phyloP scores from a whole-genome alignment of 2,888 invertebrate genomes.

The Creontiades dilutus region DNA sequence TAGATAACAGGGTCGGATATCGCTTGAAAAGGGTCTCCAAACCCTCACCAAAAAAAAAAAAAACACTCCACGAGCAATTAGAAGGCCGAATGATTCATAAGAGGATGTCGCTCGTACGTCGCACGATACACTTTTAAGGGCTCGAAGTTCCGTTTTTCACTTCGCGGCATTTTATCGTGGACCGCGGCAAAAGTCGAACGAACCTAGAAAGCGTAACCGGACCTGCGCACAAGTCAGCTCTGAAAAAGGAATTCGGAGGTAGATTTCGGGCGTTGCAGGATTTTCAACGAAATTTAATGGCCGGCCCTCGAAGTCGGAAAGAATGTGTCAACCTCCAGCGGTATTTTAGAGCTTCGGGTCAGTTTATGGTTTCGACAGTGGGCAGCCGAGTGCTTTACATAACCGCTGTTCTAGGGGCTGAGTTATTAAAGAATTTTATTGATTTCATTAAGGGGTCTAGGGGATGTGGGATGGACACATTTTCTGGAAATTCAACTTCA shows the following conservation, averaged over 20 bases:
- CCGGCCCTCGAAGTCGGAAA: neutral
- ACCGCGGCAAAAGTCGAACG: neutral
- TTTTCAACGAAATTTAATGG: constrained; percentile 39
- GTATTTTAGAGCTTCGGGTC: neutral
- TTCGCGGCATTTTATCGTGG: neutral
- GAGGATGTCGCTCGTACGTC: neutral
- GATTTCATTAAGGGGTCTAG: neutral
- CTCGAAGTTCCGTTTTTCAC: neutral
- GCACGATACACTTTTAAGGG: neutral
- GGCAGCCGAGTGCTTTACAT: neutral
- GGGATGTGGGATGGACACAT: too few species aligned
- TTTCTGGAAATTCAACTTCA: too few species aligned
- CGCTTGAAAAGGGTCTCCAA: neutral
- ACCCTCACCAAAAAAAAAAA: neutral
- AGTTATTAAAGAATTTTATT: neutral
- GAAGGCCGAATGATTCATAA: constrained; percentile 6
- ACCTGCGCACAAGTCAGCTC: neutral
- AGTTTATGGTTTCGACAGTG: constrained; percentile 15
- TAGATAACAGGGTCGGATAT: constrained; percentile 35
- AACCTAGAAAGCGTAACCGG: constrained; percentile 28
- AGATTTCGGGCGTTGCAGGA: neutral
- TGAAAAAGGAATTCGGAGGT: neutral
- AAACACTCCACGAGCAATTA: constrained; percentile 23
- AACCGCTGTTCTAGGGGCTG: neutral
- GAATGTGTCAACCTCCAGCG: constrained; percentile 13